phyloP scores from a whole-genome alignment of 2,113 vertebrate genomes.

The Gulo gulo region DNA sequence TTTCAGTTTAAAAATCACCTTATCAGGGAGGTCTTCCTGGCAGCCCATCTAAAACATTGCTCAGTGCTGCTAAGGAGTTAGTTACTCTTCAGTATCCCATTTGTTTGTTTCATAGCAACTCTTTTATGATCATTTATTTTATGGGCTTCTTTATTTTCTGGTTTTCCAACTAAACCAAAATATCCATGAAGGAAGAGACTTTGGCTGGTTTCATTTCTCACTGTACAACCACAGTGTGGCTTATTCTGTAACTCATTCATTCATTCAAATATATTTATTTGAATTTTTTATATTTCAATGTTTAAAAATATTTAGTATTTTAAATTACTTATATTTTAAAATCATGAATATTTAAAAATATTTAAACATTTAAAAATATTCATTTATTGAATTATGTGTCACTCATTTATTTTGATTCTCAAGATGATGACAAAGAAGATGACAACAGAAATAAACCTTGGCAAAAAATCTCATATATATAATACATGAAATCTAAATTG shows the following conservation, averaged over 20 bases:
- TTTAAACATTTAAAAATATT: not conserved
- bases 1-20: not conserved
- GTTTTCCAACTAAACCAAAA: not conserved
- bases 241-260: not conserved
- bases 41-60: not conserved
- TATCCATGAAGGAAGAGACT: not conserved
- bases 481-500: not conserved
- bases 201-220: not conserved
- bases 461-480: not conserved
- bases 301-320: not conserved
- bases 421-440: not conserved
- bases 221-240: not conserved
- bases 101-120: not conserved
- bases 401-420: not conserved
- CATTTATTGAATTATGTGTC: not conserved
- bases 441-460: not conserved
- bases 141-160: slow-evolving; percentile 9
- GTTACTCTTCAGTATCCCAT: not conserved
- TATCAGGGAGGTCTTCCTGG: not conserved
- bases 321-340: not conserved
- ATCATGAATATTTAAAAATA: not conserved
- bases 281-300: not conserved
- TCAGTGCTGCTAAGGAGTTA: not conserved
- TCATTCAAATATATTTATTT: not conserved
- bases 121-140: not conserved